Evolutionary conservation across 2,797 vertebrate species (phyloP).

Genomic region (Diceros bicornis): DNA sequence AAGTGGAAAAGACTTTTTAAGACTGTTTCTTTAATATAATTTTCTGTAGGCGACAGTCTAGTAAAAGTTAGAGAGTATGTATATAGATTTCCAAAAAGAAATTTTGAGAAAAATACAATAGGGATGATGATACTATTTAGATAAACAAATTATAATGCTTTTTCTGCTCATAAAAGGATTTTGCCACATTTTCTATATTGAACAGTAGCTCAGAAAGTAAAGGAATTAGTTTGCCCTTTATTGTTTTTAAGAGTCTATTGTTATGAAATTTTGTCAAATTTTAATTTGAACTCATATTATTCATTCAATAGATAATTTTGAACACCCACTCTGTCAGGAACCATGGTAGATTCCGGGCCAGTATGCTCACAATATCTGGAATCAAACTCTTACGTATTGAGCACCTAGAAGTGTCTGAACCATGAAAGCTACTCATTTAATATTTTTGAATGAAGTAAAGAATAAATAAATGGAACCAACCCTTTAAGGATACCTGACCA

Average conservation of each 20-base stretch:
- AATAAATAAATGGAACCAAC: not conserved
- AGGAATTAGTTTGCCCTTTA: not conserved
- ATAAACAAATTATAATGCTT: not conserved
- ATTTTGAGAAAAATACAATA: slow-evolving; percentile 54
- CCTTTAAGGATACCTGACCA: not conserved
- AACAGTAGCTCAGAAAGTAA: not conserved
- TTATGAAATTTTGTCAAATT: not conserved
- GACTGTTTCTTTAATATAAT: not conserved
- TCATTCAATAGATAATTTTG: not conserved
- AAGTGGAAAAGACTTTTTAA: slow-evolving; percentile 22
- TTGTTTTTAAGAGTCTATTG: not conserved
- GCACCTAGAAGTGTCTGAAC: not conserved
- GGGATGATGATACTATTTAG: not conserved
- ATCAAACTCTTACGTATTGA: not conserved
- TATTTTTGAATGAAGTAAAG: not conserved
- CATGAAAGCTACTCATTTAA: not conserved
- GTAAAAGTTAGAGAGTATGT: slow-evolving; percentile 20
- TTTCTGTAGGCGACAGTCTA: slow-evolving; percentile 17
- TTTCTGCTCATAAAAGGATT: not conserved
- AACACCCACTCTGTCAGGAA: not conserved
- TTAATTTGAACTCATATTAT: not conserved
- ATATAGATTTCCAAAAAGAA: not conserved
- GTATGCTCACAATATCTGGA: not conserved
- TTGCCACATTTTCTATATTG: not conserved
- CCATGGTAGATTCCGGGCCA: not conserved